Evolutionary conservation across 2,797 vertebrate genomes (phyloP), one percentile per base, ranked within the genome.

Genomic region (Nannoperca obscura): DNA sequence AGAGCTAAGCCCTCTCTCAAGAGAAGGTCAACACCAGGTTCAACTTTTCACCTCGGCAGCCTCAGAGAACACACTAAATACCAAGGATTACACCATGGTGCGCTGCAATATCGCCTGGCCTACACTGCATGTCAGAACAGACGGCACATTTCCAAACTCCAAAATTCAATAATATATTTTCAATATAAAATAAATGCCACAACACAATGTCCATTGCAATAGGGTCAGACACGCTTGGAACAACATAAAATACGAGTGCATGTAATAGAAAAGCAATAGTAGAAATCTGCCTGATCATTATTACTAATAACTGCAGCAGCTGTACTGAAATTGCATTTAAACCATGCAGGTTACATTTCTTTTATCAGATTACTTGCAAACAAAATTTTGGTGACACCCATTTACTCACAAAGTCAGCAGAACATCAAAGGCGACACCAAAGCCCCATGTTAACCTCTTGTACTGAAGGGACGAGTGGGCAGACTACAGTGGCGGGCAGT

Each of bases 11-110:
- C 91, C 87, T 88, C 86, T 92, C 90, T 92, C 81, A 80, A 88
- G 89, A 90, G 86, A 89, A 93, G 92, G 92, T 93, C 92, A 94
- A 94, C 92, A 92, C 78, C 83, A 87, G 84, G 87, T 94, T 94
- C 91, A 94, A 94, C 92, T 94, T 93, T 94, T 94, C 91, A 94
- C 91, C 93, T 93, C 91, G 40, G 86, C 90, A 84, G 91, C 81
- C 88, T 54, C 78, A 89, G 88, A 91, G 91, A 91, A 90, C 81
- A 88, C 82, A 86, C 80, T 81, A 81, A 93, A 92, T 87, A 88
- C 89, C 76, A 14, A 73, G 88, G 92, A 92, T 92, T 89, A 91
- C 78, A 46, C 74, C 63, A 66, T 52, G 40, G 83, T 76, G 76
- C 53, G 7, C 78, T 58, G 81, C 85, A 92, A 81, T 88, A 88